Evolutionary conservation across 2,113 vertebrate species (phyloP).

Genomic region (Misgurnus mizolepis): DNA sequence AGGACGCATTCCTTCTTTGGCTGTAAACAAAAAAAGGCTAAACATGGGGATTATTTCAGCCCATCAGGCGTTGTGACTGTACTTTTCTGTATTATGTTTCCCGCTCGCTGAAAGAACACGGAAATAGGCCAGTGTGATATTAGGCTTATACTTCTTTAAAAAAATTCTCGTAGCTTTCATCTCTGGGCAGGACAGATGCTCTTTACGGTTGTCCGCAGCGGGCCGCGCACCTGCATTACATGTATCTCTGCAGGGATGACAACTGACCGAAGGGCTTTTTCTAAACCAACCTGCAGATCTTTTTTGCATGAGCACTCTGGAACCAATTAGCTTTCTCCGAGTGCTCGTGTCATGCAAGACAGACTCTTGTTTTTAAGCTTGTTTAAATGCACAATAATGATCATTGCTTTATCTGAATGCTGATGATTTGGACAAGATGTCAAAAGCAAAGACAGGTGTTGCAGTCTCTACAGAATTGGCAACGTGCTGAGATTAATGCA

Average conservation of each 20-base stretch:
- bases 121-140: conserved; percentile 21
- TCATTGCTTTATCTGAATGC: background rate
- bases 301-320: background rate
- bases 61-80: background rate
- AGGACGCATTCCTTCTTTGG: conserved; percentile 27
- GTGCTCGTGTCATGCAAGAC: background rate
- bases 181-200: background rate
- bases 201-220: background rate
- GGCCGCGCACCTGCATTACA: background rate
- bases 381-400: conserved; percentile 29
- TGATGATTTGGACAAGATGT: conserved; percentile 22
- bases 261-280: too few relatives aligned
- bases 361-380: conserved; percentile 1
- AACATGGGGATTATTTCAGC: conserved; percentile 1
- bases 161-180: conserved; percentile 18
- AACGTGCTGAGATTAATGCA: conserved; percentile 44
- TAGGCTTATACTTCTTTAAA: background rate
- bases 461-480: background rate
- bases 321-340: conserved; percentile 28
- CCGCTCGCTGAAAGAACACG: background rate
- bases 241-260: background rate
- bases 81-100: conserved; percentile 29
- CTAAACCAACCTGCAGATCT: background rate
- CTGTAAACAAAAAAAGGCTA: conserved; percentile 35
- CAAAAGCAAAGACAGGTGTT: conserved; percentile 5